Base-by-base conservation (phyloP, 2,888 invertebrate species). In the Adelognathus sp. region DNA sequence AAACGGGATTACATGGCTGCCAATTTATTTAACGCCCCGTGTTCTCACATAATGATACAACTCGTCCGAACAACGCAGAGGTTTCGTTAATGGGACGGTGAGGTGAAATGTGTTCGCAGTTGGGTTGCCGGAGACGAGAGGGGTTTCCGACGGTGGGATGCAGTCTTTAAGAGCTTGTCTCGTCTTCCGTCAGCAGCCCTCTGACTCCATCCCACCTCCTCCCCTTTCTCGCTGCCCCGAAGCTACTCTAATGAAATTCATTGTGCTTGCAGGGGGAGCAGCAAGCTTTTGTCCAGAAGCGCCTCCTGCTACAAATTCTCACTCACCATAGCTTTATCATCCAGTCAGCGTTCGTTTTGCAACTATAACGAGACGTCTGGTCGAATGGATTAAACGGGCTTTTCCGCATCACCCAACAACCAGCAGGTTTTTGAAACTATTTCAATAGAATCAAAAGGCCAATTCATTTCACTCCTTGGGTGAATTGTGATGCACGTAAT, bases 161-260 rank as follows among this genome's bases (percentile, higher is more conserved):
- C 66, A 52, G 81, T 85, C 82, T 88, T 87, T 86, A 88, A 88
- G 88, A 88, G 88, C 85, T 88, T 87, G 86, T 85, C 85, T 81
- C 81, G 81, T 72, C 72, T 72, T 73, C 44, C 46, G 29, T 29
- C 61, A 24, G 58, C 46, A 52, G 14, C 64, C 50, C 56, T 14
- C 52, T 7, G 29, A 18, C 36, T 21, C 16, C 31, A 27, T 7
- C 29, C 33, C n/a, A n/a, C n/a, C 50, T 16, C 58, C 50, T 52
- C 14, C 29, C 33, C 7, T n/a, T n/a, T n/a, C 36, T 14, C 27
- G 18, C 67, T 54, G 11, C 36, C 18, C 63, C 11, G 29, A 41
- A 70, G 54, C 63, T 64, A 76, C 74, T 81, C 79, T 82, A 85
- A 85, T 84, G 81, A 79, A 84, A 85, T 85, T 86, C 83, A 88